Conservation (phyloP, 1,140 invertebrate genomes). For the Panagrolaimus sp. region DNA sequence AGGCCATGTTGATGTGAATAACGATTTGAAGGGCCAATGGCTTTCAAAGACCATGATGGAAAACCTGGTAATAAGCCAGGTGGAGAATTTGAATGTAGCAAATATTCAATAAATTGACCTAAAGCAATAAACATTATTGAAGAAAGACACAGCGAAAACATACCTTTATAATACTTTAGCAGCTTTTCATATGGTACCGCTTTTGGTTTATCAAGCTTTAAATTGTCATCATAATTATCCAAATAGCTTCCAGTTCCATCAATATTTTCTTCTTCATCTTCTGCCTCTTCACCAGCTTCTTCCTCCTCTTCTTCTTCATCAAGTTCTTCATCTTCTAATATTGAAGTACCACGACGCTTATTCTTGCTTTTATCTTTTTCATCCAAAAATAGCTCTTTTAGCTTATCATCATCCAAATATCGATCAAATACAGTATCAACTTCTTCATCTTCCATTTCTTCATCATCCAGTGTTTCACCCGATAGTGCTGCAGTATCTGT, state of each 20-base stretch:
- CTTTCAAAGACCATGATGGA: conserved; percentile 82
- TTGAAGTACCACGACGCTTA: no score
- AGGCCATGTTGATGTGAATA: conserved; percentile 76
- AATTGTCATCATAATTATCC: background rate
- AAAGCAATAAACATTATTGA: no score
- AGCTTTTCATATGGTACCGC: background rate
- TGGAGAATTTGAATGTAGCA: background rate
- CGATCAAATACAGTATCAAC: background rate
- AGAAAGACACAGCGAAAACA: no score
- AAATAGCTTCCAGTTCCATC: background rate
- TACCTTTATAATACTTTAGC: background rate
- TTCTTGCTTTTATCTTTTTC: background rate
- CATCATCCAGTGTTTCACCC: background rate
- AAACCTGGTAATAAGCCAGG: conserved; percentile 69
- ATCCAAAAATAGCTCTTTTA: background rate
- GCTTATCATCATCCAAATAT: background rate
- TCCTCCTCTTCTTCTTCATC: background rate
- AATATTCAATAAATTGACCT: conserved; percentile 6
- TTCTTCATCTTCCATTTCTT: background rate
- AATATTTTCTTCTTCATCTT: background rate
- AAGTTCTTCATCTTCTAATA: no score
- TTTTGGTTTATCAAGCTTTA: background rate
- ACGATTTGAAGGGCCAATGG: conserved; percentile 77
- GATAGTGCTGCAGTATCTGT: background rate
- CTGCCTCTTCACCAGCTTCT: background rate